Conservation (phyloP, 2,113 vertebrate genomes). For the Stegastes partitus region DNA sequence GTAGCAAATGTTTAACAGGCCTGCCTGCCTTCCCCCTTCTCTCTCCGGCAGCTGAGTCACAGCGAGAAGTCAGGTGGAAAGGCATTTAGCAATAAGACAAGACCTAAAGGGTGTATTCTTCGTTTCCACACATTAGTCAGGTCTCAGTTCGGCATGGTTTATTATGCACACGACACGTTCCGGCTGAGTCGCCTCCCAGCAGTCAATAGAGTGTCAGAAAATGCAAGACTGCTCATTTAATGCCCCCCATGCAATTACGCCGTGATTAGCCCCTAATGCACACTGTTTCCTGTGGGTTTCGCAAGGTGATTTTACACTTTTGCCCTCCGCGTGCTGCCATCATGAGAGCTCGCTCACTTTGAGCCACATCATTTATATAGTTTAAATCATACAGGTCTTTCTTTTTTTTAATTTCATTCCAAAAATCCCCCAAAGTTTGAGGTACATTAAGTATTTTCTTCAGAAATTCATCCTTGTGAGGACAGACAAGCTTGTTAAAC, state of each 20-base stretch:
- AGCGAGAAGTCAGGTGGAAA: conserved; percentile 46
- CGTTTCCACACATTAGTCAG: conserved; percentile 44
- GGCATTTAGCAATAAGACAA: conserved; percentile 26
- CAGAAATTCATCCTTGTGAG: no score
- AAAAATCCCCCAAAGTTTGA: background rate
- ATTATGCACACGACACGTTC: conserved; percentile 38
- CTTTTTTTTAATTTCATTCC: background rate
- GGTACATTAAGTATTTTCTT: no score
- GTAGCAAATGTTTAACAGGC: conserved; percentile 70
- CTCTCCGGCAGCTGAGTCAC: conserved; percentile 2
- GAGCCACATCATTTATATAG: background rate
- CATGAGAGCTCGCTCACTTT: background rate
- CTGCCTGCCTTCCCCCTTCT: background rate
- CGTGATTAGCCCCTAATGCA: conserved; percentile 24
- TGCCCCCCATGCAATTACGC: conserved; percentile 35
- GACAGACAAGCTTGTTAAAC: no score
- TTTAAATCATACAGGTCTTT: background rate
- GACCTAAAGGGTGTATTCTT: conserved; percentile 27
- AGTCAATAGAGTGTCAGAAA: conserved; percentile 50
- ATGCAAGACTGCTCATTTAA: conserved; percentile 43
- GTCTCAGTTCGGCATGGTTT: conserved; percentile 41
- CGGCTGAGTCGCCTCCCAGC: conserved; percentile 29
- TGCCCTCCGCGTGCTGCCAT: background rate
- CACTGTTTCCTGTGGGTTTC: conserved; percentile 19
- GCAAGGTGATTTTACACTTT: conserved; percentile 12